Evolutionary conservation across 2,113 vertebrate genomes (phyloP).

Genomic region (Ceyx melanurus): DNA sequence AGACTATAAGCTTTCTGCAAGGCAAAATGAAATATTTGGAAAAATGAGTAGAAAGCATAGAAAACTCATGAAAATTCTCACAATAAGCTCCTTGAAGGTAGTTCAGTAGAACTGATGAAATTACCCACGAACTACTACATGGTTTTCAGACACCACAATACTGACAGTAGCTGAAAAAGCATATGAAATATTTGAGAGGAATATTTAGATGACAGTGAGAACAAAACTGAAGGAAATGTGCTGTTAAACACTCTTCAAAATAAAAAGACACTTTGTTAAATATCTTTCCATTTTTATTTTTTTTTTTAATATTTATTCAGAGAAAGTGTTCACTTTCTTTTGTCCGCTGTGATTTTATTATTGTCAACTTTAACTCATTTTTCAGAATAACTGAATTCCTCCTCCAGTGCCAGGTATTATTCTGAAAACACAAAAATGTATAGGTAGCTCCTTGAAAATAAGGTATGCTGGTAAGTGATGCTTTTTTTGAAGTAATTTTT

Average conservation of each 20-base stretch:
- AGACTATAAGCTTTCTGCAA: no score
- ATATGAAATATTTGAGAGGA: neutral
- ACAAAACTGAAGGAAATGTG: neutral
- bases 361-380: neutral
- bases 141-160: neutral
- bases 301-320: neutral
- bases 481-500: neutral
- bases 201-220: neutral
- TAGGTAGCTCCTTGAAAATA: neutral
- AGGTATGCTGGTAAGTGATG: neutral
- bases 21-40: neutral
- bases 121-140: neutral
- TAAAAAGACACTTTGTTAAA: neutral
- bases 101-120: neutral
- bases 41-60: neutral
- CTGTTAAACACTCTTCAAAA: neutral
- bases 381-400: neutral
- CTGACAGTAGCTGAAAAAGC: neutral
- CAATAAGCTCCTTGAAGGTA: neutral
- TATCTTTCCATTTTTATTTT: neutral
- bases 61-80: neutral
- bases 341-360: neutral
- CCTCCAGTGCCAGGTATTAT: neutral
- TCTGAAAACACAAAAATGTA: neutral
- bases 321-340: neutral